Percentiles rank a stretch among this genome's conserved stretches.
phyloP scores from a whole-genome alignment of 2,888 invertebrate species.

The Dugesia japonica region DNA sequence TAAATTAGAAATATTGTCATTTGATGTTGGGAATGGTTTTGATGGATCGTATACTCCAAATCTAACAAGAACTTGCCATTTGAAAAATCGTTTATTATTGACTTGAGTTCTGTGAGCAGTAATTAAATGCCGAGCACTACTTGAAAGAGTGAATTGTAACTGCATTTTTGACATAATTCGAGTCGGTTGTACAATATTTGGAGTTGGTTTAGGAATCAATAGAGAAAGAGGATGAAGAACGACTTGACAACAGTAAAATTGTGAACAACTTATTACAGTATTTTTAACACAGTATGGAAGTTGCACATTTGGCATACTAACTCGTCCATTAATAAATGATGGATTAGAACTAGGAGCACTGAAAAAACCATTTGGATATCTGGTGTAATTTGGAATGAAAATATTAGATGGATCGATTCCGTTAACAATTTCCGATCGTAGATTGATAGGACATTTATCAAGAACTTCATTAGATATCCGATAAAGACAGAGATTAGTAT shows the following conservation, averaged over 20 bases:
- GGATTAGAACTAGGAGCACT: not conserved
- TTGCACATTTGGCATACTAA: not conserved
- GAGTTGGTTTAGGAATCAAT: not conserved
- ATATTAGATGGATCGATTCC: not conserved
- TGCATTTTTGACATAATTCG: not conserved
- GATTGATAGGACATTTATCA: not conserved
- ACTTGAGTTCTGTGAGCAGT: not conserved
- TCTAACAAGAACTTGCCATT: not conserved
- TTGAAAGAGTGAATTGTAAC: not conserved
- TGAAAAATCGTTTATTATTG: not conserved
- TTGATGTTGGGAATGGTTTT: not conserved
- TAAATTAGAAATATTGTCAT: not conserved
- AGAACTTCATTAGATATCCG: not conserved
- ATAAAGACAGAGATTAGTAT: too few relatives aligned
- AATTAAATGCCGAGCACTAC: not conserved
- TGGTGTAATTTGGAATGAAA: not conserved
- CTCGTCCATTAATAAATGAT: not conserved
- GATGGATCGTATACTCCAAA: conserved; percentile 8
- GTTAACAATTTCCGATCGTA: not conserved
- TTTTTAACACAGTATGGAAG: not conserved
- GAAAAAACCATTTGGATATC: not conserved
- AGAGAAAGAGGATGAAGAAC: conserved; percentile 5
- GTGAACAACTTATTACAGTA: not conserved
- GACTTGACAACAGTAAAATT: conserved; percentile 1
- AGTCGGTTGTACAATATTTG: not conserved